Evolutionary conservation across 2,888 invertebrate species (phyloP).

Genomic region (Hirudinaria manillensis): DNA sequence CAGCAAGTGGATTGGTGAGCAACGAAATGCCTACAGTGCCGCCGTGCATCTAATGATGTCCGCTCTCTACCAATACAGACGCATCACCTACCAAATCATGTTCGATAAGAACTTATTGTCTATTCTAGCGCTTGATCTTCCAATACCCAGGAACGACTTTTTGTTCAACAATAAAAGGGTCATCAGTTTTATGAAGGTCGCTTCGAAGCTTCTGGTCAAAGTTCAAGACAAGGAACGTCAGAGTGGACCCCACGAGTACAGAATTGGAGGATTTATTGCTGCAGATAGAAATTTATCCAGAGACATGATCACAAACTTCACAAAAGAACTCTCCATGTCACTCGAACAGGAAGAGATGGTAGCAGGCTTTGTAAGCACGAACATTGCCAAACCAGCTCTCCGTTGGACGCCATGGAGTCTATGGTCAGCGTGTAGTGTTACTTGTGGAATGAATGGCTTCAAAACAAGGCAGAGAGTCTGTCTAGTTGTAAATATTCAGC

Average conservation of each 20-base stretch:
- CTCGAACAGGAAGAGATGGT: not conserved
- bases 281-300: not conserved
- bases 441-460: constrained; percentile 9
- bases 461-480: constrained; percentile 15
- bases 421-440: constrained; percentile 22
- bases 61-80: not conserved
- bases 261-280: not conserved
- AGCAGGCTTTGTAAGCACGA: not conserved
- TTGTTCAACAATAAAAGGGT: not conserved
- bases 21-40: not conserved
- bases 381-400: not conserved
- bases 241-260: not conserved
- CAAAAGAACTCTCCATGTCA: not conserved
- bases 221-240: not conserved
- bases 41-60: constrained; percentile 9
- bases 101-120: constrained; percentile 3
- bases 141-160: constrained; percentile 11
- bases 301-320: not conserved
- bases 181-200: not conserved
- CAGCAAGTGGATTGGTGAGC: not conserved
- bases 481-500: not conserved
- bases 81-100: constrained; percentile 18
- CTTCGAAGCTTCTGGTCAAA: not conserved
- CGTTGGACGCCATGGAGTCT: constrained; percentile 5
- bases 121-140: not conserved